phyloP scores from a whole-genome alignment of 2,888 invertebrate genomes.

The Stenolophus ochropezus region DNA sequence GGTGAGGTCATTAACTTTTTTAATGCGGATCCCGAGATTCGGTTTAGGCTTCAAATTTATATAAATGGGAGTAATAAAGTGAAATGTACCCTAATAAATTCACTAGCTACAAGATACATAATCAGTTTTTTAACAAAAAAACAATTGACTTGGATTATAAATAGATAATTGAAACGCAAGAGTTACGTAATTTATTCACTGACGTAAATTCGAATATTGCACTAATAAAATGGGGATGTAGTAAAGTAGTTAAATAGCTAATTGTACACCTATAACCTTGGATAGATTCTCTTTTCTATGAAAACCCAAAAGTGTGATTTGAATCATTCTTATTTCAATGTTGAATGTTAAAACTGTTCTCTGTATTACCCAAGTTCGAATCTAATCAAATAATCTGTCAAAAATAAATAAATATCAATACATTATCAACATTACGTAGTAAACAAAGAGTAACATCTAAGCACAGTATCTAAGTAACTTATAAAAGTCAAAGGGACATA shows the following conservation, averaged over 20 bases:
- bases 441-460: too few relatives aligned
- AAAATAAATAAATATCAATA: too few relatives aligned
- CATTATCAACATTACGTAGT: too few relatives aligned
- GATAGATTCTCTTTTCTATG: too few relatives aligned
- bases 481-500: too few relatives aligned
- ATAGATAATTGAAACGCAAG: not conserved
- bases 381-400: too few relatives aligned
- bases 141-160: not conserved
- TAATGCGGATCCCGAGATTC: slow-evolving; percentile 22
- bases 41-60: slow-evolving; percentile 2
- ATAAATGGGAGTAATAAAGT: slow-evolving; percentile 31
- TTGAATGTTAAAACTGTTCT: too few relatives aligned
- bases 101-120: not conserved
- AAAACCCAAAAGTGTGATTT: too few relatives aligned
- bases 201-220: not conserved
- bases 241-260: not conserved
- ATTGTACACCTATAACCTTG: not conserved
- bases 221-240: not conserved
- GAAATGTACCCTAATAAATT: slow-evolving; percentile 46
- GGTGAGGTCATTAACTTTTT: slow-evolving; percentile 29
- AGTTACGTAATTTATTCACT: not conserved
- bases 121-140: not conserved
- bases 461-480: too few relatives aligned
- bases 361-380: too few relatives aligned
- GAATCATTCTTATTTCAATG: too few relatives aligned